phyloP scores from a whole-genome alignment of 1,140 invertebrate species.

The Battus philenor region DNA sequence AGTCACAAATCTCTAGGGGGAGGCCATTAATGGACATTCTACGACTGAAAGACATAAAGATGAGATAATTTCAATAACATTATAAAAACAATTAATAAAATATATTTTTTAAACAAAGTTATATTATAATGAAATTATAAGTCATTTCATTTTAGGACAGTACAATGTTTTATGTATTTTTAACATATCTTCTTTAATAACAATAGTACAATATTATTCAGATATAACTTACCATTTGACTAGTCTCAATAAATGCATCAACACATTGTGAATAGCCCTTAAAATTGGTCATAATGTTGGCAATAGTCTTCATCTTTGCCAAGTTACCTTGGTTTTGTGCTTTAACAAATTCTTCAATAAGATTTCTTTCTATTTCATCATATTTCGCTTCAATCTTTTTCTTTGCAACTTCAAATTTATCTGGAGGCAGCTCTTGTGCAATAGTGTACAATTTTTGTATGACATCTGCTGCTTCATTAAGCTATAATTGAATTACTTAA shows the following conservation, averaged over 20 bases:
- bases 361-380: slow-evolving; percentile 92
- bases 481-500: slow-evolving; percentile 68
- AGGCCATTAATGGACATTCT: too few relatives aligned
- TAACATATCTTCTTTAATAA: too few relatives aligned
- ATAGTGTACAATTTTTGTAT: slow-evolving; percentile 98
- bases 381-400: slow-evolving; percentile 96
- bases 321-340: slow-evolving; percentile 91
- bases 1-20: too few relatives aligned
- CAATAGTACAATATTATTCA: too few relatives aligned
- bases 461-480: slow-evolving; percentile 98
- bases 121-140: too few relatives aligned
- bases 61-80: too few relatives aligned
- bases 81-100: too few relatives aligned
- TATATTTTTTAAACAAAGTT: too few relatives aligned
- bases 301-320: slow-evolving; percentile 94
- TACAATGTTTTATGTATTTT: too few relatives aligned
- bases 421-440: slow-evolving; percentile 92
- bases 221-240: slow-evolving; percentile 85
- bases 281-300: slow-evolving; percentile 94
- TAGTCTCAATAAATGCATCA: slow-evolving; percentile 97
- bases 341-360: slow-evolving; percentile 96
- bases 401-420: slow-evolving; percentile 92
- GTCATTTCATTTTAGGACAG: too few relatives aligned
- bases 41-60: too few relatives aligned
- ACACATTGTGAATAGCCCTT: slow-evolving; percentile 97